Base-by-base conservation (phyloP, 2,888 invertebrate genomes). In the Drosophila paramelanica region DNA sequence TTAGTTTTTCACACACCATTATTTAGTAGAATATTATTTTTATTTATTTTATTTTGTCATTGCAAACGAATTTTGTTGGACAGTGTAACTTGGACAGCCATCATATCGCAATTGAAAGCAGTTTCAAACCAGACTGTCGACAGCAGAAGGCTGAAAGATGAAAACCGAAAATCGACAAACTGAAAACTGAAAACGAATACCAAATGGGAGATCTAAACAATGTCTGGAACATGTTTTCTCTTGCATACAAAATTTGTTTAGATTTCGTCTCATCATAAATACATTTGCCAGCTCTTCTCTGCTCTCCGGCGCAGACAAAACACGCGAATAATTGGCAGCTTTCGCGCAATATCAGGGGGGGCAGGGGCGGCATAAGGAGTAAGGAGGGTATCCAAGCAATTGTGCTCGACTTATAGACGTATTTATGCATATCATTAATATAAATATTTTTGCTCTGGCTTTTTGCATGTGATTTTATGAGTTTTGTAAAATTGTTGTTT, bases 211-310 rank as follows among this genome's bases (percentile, higher is more conserved):
- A 70, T 85, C 85, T 81, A 81, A 88, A 81, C 88, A 82, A 81
- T 85, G 82, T 83, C 82, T 83, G 82, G 85, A 88, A 85, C 14
- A 81, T 83, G 82, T 88, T 88, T 85, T 72, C 68, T 70, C 65
- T 64, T 79, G 79, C 79, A 79, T 46, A 60, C 55, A 53, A 49
- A 41, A 55, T 68, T 85, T 88, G 88, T 88, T 84, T 83, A 70
- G 73, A 71, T 67, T 85, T 56, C 61, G 55, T 59, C 71, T 71
- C 87, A 65, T 86, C 83, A 86, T 80, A 77, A 68, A 82, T 80
- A 72, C 61, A 49, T 58, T 72, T 27, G 46, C 14, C 59, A 43
- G 59, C 38, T 64, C 60, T 45, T 33, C 8, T 31, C n/a, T 52
- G 33, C 36, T 57, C 51, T 66, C 14, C 13, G 53, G 53, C 50